A percentile compares a stretch with the other conserved stretches of the same genome.
Evolutionary conservation across 2,113 vertebrate species (phyloP).

Genomic region (Lichenostomus cassidix): DNA sequence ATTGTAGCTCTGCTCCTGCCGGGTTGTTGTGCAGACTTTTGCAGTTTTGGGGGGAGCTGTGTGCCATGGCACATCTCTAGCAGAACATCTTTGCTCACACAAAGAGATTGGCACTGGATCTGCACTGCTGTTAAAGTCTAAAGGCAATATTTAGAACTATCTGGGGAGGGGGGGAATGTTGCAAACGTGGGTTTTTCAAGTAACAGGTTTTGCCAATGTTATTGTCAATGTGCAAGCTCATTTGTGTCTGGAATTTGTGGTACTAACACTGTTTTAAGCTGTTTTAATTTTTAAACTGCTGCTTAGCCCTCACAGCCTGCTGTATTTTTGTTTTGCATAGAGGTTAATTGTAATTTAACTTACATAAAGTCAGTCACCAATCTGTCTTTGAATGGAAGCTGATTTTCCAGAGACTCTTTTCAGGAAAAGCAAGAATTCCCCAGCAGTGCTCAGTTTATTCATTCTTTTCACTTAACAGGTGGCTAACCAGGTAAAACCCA

Average conservation of each 20-base stretch:
- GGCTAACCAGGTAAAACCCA: neutral
- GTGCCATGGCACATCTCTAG: neutral
- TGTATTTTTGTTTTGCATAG: neutral
- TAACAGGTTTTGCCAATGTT: neutral
- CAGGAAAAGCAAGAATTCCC: neutral
- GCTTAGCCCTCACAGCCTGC: neutral
- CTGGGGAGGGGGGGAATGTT: neutral
- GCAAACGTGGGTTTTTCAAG: neutral
- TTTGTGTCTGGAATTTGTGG: neutral
- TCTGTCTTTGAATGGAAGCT: neutral
- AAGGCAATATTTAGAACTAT: neutral
- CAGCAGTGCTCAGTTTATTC: neutral
- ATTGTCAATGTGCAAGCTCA: neutral
- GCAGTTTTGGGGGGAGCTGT: neutral
- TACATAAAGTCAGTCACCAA: neutral
- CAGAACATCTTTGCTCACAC: neutral
- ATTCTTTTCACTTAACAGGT: slow-evolving; percentile 30
- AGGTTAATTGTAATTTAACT: neutral
- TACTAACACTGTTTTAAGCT: neutral
- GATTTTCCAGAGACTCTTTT: neutral
- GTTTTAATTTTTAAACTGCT: neutral
- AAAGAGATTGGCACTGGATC: neutral
- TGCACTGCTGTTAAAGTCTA: neutral
- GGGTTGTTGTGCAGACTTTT: neutral
- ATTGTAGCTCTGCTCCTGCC: slow-evolving; percentile 23